Conservation (phyloP, 2,113 vertebrate genomes). For the Psittacus erithacus region DNA sequence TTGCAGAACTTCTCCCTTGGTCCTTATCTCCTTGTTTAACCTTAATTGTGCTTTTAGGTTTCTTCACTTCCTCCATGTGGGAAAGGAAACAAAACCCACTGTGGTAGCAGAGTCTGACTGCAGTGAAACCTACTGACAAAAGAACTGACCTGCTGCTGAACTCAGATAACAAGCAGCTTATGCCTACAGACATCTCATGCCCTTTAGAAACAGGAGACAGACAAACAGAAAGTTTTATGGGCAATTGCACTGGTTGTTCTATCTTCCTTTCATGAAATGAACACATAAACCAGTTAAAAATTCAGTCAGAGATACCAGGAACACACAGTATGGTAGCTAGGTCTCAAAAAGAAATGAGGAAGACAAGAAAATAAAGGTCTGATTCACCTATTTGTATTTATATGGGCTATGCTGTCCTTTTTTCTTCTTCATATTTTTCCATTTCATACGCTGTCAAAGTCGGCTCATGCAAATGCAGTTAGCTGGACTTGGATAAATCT, state of each 20-base stretch:
- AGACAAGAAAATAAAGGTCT: not conserved
- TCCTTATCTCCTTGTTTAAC: not conserved
- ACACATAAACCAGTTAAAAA: not conserved
- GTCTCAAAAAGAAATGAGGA: not conserved
- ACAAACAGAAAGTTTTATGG: not conserved
- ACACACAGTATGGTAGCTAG: not conserved
- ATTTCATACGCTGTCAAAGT: not conserved
- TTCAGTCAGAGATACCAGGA: not conserved
- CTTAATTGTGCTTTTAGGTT: not conserved
- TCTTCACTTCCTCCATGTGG: not conserved
- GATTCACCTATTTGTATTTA: not conserved
- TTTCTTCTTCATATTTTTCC: not conserved
- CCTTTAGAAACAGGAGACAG: not conserved
- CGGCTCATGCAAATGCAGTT: not conserved
- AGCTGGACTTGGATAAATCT: not conserved
- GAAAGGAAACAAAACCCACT: not conserved
- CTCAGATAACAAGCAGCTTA: not conserved
- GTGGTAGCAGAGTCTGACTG: not conserved
- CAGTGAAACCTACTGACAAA: conserved; percentile 6
- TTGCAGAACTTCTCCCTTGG: not conserved
- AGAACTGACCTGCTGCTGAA: conserved; percentile 18
- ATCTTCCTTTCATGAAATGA: conserved; percentile 15
- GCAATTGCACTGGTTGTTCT: not conserved
- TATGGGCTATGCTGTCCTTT: not conserved
- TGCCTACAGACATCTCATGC: not conserved